Percentiles rank a stretch among this genome's conserved stretches.
These are phyloP conservation scores for Craniophora ligustri DNA, from an alignment of 2,888 invertebrate genomes.

Conservation along the genomic window DNA sequence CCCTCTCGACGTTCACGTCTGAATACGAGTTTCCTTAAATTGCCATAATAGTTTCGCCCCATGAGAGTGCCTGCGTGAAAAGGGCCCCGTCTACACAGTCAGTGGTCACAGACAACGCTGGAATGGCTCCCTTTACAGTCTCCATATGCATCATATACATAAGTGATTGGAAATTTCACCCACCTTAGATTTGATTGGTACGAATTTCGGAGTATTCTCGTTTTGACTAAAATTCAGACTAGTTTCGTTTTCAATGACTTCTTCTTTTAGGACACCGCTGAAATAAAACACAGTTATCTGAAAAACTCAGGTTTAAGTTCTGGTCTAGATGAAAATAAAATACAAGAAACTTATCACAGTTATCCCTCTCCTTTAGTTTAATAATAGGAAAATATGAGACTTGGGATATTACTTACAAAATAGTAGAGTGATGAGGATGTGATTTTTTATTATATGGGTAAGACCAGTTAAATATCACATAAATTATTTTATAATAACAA, in stretches of 20 bases:
- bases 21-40: constrained; percentile 29
- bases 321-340: no score
- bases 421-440: background rate
- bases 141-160: constrained; percentile 8
- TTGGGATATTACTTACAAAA: no score
- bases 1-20: constrained; percentile 27
- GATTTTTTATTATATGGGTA: background rate
- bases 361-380: no score
- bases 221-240: constrained; percentile 63
- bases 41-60: constrained; percentile 34
- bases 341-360: no score
- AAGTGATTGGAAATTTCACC: constrained; percentile 38
- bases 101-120: background rate
- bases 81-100: constrained; percentile 27
- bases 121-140: background rate
- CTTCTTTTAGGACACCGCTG: constrained; percentile 81
- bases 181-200: constrained; percentile 81
- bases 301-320: no score
- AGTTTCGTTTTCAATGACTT: constrained; percentile 64
- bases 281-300: constrained; percentile 63
- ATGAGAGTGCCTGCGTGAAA: constrained; percentile 25
- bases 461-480: background rate
- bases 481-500: background rate
- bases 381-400: no score
- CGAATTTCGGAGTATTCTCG: constrained; percentile 66